Evolutionary conservation across 2,797 vertebrate genomes (phyloP), one percentile per base, ranked within the genome.

Genomic region (Hirundo rustica): DNA sequence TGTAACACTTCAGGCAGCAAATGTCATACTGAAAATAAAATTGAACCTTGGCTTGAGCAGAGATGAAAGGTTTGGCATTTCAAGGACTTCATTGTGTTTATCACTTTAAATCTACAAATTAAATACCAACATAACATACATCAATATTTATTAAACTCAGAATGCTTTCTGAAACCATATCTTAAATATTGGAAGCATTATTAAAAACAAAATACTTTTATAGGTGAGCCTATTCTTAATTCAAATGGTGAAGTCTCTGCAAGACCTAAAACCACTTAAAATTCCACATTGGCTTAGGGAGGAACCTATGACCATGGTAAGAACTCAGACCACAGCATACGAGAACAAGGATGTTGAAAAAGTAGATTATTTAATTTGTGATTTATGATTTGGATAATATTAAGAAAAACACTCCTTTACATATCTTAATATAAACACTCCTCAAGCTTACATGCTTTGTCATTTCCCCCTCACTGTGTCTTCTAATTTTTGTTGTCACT

Each of bases 1-100:
- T 96, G 90, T 95, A 97, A 92, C 86, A 95, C 92, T 95, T 95
- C 95, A 97, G 88, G 83, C 84, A 96, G 95, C 86, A 97, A 95
- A 97, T 94, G 95, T 80, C 94, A 97, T 42, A 82, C 27, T 62
- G 84, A 80, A 96, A 95, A 91, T 82, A 93, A 94, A 96, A 96
- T 5, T 88, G 77, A 95, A 92, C 88, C 84, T 92, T 85, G 86
- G 70, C 74, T 96, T 64, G n/a, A 80, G 25, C 74, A 79, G 57
- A 94, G 42, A 92, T 58, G 75, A 94, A 96, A 91, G 82, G 64
- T 76, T 88, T 96, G 92, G 92, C 86, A 95, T 94, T 95, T 95
- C 67, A 87, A 92, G 67, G 65, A 90, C 84, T 93, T 84, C 42
- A 50, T 4, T 94, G 74, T 91, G 60, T 65, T 95, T 89, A 87